Base-by-base conservation (phyloP, 2,113 vertebrate species). In the Mystacornis crossleyi region DNA sequence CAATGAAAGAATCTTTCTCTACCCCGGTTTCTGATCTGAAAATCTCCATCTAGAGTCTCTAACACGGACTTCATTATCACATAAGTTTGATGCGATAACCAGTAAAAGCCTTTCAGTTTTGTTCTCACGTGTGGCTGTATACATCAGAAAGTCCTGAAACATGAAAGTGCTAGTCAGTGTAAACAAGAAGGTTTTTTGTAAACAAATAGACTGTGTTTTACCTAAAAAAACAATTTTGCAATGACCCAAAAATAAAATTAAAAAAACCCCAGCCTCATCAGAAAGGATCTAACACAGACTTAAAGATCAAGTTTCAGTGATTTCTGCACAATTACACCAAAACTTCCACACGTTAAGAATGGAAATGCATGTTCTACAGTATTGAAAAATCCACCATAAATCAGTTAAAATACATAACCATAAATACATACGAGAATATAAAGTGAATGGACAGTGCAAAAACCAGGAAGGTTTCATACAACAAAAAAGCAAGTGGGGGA, bases 111-210 rank as follows among this genome's bases (percentile, higher is more conserved):
- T 81, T 31, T 54, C 43, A 18, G 10, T 33, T 78, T 82, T 81
- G 16, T 31, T 87, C 9, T 64, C 28, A 31, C 0, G 0, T 28
- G 3, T 53, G 34, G 40, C 9, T 81, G 15, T 29, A 84, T 17
- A n/a, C 23, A 86, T 43, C 40, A 79, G 18, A 53, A 71, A 91
- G 33, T 48, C 28, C n/a, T 61, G 48, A 85, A 71, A 91, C 3
- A 81, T 78, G 17, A 45, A 60, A 33, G 15, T 38, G 18, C 18
- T 74, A 20, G 31, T 86, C 14, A 16, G 20, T n/a, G 13, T 71
- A 57, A 84, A 73, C 25, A 81, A 81, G 19, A 6, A 62, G 9
- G 34, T 43, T 12, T 47, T 71, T 55, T 58, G 10, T 8, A 82
- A 83, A 84, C 75, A 86, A 12, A 12, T 4, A 45, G 25, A 14